Base-by-base conservation (phyloP, 2,113 vertebrate species). In the Conger conger region DNA sequence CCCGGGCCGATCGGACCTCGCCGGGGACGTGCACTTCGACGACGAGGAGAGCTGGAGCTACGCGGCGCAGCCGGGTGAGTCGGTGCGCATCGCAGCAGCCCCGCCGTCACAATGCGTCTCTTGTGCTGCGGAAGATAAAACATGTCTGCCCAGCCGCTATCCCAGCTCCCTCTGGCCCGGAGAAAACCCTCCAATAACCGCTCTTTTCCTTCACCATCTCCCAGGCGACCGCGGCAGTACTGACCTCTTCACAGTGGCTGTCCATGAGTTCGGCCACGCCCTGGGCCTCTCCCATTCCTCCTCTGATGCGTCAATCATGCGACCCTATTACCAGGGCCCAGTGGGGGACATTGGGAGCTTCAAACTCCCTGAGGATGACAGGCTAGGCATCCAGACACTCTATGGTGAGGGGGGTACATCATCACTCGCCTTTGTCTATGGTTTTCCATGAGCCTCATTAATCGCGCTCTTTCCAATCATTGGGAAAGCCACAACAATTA, bases 231-330 rank as follows among this genome's bases (percentile, higher is more conserved):
- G 37, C 0, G 60, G 82, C 1, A 94, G 93, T 20, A 95, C 91
- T 0, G 95, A 96, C 86, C 90, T 96, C 33, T 96, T 95, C 83
- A 92, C 95, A 0, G 95, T 96, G 89, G 94, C 95, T 0, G 91
- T 96, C 2, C 95, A 96, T 13, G 95, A 96, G 88, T 96, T 96
- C 42, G 95, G 95, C n/a, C 95, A 96, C 0, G 90, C 93, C 36
- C 85, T 96, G 83, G 95, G 95, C 20, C 89, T 96, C 38, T 90
- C 92, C 38, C 95, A 96, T 78, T 95, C 95, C 35, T 95, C 95
- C 0, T 90, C 90, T 0, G 86, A 89, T 3, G 36, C 88, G 18
- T 96, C 95, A 79, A 95, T 96, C 63, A 96, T 96, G 95, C 90
- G 90, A 54, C 95, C 95, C 0, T 96, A 95, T 86, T 96, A 96